Evolutionary conservation across 1,140 invertebrate species (phyloP), one percentile per base, ranked within the genome.

Genomic region (Leptopilina boulardi): DNA sequence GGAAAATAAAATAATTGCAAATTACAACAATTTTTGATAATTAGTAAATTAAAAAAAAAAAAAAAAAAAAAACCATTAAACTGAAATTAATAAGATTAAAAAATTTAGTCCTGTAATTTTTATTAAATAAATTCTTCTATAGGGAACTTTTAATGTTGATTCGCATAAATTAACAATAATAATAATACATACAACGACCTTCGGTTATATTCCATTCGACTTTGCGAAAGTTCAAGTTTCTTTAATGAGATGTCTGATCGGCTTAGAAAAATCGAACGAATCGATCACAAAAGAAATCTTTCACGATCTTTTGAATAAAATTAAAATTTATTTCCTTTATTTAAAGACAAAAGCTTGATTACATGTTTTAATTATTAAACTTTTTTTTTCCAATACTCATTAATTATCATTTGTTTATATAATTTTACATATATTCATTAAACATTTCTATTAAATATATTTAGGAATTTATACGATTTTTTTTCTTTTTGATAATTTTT

Each of bases 11-110:
- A n/a, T n/a, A n/a, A n/a, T n/a, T n/a, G n/a, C n/a, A n/a, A n/a
- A n/a, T n/a, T n/a, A n/a, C n/a, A n/a, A n/a, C n/a, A n/a, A n/a
- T n/a, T n/a, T n/a, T n/a, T n/a, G n/a, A n/a, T n/a, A n/a, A n/a
- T n/a, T n/a, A n/a, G n/a, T n/a, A 38, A 83, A 83, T 80, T 80
- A 77, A 80, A 80, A 42, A 42, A 42, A 2, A 42, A 11, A 42
- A 11, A 13, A 42, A 42, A 42, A 42, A 6, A 6, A 3, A n/a
- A n/a, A n/a, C n/a, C n/a, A n/a, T n/a, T n/a, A n/a, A n/a, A n/a
- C n/a, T n/a, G n/a, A n/a, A n/a, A n/a, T n/a, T n/a, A n/a, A n/a
- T n/a, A n/a, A n/a, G n/a, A n/a, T n/a, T n/a, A n/a, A n/a, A n/a
- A n/a, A n/a, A n/a, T n/a, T n/a, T n/a, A n/a, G n/a, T n/a, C n/a